Conservation (phyloP, 2,113 vertebrate species). For the Erythrocebus patas region DNA sequence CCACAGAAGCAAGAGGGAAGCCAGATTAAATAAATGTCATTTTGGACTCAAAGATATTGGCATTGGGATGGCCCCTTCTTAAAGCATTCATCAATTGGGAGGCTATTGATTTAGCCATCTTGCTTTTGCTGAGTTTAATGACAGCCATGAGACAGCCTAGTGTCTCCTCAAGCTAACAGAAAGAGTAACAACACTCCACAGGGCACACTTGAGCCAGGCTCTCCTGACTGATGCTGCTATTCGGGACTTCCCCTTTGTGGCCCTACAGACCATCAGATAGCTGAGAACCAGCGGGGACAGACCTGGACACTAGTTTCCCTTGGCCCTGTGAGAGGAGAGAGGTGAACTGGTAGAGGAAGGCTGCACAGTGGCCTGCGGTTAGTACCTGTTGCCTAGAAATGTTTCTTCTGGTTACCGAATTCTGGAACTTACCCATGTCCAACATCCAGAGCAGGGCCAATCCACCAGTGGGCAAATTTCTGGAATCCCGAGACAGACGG, state of each 20-base stretch:
- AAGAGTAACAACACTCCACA: accelerated
- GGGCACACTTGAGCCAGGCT: accelerated
- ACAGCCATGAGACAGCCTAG: not conserved
- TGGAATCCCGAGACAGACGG: not conserved
- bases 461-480: accelerated
- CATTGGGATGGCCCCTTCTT: not conserved
- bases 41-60: constrained; percentile 20
- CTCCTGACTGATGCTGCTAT: not conserved
- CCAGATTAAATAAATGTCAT: constrained; percentile 1
- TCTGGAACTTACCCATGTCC: not conserved
- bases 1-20: not conserved
- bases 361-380: accelerated
- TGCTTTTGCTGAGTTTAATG: constrained; percentile 43
- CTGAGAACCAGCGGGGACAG: not conserved
- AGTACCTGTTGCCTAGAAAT: not conserved
- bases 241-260: too few species aligned
- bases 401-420: not conserved
- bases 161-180: not conserved
- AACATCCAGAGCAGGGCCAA: accelerated
- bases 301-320: not conserved
- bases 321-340: not conserved
- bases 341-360: not conserved
- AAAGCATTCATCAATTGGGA: not conserved
- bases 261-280: too few species aligned
- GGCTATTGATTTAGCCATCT: constrained; percentile 29